phyloP scores from a whole-genome alignment of 2,888 invertebrate genomes.

The Chydorus sphaericus region DNA sequence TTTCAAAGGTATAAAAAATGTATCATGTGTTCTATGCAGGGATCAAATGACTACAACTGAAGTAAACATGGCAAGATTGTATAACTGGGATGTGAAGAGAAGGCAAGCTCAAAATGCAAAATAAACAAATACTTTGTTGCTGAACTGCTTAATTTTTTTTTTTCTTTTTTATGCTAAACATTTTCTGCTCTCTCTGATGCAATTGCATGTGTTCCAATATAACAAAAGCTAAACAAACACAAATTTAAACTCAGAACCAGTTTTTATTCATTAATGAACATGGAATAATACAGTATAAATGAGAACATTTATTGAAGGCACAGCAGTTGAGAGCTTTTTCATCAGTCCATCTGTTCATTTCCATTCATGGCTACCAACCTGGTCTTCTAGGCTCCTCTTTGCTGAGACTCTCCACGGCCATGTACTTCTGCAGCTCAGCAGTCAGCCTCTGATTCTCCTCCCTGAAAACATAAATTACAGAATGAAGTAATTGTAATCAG shows the following conservation, averaged over 20 bases:
- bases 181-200: not conserved
- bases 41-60: slow-evolving; percentile 97
- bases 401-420: slow-evolving; percentile 8
- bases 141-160: not conserved
- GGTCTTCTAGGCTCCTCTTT: slow-evolving; percentile 1
- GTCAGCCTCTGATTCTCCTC: slow-evolving; percentile 7
- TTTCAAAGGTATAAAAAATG: not conserved
- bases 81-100: slow-evolving; percentile 94
- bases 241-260: not conserved
- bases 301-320: not conserved
- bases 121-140: not conserved
- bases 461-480: not conserved
- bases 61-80: slow-evolving; percentile 97
- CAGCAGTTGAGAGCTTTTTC: not conserved
- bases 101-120: slow-evolving; percentile 47
- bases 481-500: not conserved
- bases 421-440: slow-evolving; percentile 6
- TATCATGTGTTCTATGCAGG: slow-evolving; percentile 35
- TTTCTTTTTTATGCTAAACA: not conserved
- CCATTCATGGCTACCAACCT: no score
- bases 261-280: slow-evolving; percentile 3
- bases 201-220: not conserved
- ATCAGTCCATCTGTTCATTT: slow-evolving; percentile 1
- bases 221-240: not conserved
- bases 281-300: slow-evolving; percentile 1